Evolutionary conservation across 1,140 invertebrate genomes (phyloP).

Genomic region (Lithobius niger): DNA sequence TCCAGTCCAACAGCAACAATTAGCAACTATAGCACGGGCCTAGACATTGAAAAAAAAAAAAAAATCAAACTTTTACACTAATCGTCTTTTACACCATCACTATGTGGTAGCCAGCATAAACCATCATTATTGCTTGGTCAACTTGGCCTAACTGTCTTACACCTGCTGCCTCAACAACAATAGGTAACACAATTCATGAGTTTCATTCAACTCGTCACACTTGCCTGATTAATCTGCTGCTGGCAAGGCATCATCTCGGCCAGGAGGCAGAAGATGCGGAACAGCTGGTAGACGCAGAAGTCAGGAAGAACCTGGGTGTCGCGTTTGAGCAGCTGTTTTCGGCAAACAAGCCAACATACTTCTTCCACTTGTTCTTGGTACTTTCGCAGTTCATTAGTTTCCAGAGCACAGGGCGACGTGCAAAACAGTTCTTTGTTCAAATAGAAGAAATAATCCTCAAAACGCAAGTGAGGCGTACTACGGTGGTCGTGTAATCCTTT

Average conservation of each 20-base stretch:
- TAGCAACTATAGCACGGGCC: too few species aligned
- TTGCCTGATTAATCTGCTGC: constrained; percentile 1
- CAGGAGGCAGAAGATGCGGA: constrained; percentile 60
- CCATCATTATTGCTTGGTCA: too few species aligned
- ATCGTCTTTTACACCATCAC: too few species aligned
- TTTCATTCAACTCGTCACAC: background rate
- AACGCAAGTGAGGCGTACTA: constrained; percentile 49
- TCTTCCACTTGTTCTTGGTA: constrained; percentile 46
- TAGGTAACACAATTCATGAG: too few species aligned
- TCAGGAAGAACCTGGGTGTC: constrained; percentile 45
- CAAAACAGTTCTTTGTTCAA: constrained; percentile 56
- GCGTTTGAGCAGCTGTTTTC: constrained; percentile 42
- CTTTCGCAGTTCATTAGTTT: constrained; percentile 38
- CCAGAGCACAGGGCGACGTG: constrained; percentile 41
- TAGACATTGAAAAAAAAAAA: background rate
- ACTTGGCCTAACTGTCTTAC: too few species aligned
- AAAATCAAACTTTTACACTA: background rate
- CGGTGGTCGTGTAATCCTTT: constrained; percentile 58
- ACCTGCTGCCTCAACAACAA: too few species aligned
- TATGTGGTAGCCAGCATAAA: too few species aligned
- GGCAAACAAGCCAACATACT: constrained; percentile 63
- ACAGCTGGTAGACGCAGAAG: constrained; percentile 53
- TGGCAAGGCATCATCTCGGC: constrained; percentile 42
- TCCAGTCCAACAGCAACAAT: too few species aligned
- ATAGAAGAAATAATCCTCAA: constrained; percentile 57